Evolutionary conservation across 1,140 invertebrate species (phyloP).

Genomic region (Drosophila arawakana): DNA sequence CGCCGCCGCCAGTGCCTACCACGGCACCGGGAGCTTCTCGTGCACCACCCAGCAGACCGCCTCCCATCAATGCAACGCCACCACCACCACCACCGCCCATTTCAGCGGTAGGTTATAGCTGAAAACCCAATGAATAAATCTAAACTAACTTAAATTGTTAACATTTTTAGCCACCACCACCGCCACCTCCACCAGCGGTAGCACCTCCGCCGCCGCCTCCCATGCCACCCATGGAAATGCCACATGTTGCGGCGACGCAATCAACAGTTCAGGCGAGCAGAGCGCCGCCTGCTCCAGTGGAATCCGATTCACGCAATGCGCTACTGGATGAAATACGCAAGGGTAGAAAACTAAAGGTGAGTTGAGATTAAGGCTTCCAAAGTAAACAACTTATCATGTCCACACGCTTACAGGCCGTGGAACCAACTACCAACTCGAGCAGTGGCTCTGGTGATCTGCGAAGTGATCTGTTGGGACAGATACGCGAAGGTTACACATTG

Average conservation of each 20-base stretch:
- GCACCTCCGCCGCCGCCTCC: constrained; percentile 70
- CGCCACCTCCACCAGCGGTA: constrained; percentile 72
- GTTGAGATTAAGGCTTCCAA: not conserved
- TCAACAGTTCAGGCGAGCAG: constrained; percentile 58
- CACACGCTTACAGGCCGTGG: constrained; percentile 86
- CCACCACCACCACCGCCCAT: constrained; percentile 75
- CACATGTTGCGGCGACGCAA: constrained; percentile 73
- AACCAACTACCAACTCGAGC: constrained; percentile 84
- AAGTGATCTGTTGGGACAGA: constrained; percentile 91
- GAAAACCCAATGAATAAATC: not conserved
- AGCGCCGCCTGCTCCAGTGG: constrained; percentile 30
- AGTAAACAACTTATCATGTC: not conserved
- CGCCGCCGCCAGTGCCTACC: constrained; percentile 82
- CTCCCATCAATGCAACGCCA: constrained; percentile 66
- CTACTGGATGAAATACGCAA: constrained; percentile 92
- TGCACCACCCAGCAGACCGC: constrained; percentile 81
- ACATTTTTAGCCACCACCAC: constrained; percentile 69
- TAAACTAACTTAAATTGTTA: not conserved
- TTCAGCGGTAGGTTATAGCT: constrained; percentile 64
- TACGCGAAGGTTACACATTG: constrained; percentile 91
- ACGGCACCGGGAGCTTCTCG: constrained; percentile 71
- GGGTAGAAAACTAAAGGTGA: constrained; percentile 88
- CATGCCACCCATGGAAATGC: constrained; percentile 69
- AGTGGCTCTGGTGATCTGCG: constrained; percentile 85
- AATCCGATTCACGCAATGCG: constrained; percentile 87